Percentiles rank a stretch among this genome's conserved stretches.
Evolutionary conservation across 1,140 invertebrate genomes (phyloP).

Genomic region (Drosophila murphyi): DNA sequence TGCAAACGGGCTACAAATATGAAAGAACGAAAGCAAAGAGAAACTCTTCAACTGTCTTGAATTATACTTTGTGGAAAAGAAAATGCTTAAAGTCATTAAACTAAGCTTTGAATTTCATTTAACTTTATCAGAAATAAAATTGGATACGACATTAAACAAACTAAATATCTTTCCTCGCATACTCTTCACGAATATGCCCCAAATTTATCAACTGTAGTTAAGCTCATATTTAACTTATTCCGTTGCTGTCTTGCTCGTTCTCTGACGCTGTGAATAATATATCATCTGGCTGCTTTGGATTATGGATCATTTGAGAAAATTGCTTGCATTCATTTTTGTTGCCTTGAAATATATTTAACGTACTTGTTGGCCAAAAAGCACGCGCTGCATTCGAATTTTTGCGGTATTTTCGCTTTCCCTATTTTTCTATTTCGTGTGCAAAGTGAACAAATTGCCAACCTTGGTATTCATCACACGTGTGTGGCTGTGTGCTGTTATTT

Average conservation of each 20-base stretch:
- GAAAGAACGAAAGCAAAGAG: not conserved
- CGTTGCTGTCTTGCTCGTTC: not conserved
- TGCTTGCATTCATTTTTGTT: slow-evolving; percentile 28
- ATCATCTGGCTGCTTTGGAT: slow-evolving; percentile 8
- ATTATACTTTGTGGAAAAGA: no score
- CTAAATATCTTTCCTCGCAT: not conserved
- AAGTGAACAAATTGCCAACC: not conserved
- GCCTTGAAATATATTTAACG: slow-evolving; percentile 18
- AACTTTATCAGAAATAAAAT: no score
- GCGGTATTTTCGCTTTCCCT: not conserved
- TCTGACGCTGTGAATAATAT: slow-evolving; percentile 1
- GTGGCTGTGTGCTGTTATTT: slow-evolving; percentile 1
- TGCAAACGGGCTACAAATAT: not conserved
- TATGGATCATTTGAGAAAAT: slow-evolving; percentile 32
- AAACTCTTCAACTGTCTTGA: no score
- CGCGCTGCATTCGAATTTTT: not conserved
- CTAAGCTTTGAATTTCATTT: no score
- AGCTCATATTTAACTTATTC: not conserved
- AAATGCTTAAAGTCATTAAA: no score
- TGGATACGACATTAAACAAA: not conserved
- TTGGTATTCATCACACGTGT: not conserved
- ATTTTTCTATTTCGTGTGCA: not conserved
- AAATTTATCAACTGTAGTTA: not conserved
- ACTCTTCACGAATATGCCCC: not conserved
- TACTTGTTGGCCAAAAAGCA: slow-evolving; percentile 4